Percentiles rank a stretch among this genome's conserved stretches.
Conservation (phyloP, 2,797 vertebrate species). For the Intellagama lesueurii region DNA sequence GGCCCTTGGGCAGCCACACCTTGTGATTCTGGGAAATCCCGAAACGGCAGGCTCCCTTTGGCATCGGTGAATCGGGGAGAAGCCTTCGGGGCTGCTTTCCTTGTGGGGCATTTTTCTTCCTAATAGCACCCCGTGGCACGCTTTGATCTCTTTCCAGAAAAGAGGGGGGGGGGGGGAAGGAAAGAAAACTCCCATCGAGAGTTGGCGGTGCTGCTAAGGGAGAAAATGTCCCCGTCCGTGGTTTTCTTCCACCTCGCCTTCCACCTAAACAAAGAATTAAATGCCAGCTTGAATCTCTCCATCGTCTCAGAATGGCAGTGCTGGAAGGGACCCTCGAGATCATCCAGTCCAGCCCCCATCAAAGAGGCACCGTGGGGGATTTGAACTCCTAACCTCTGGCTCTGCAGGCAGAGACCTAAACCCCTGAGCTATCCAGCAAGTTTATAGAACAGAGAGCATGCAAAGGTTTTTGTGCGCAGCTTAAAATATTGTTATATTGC, state of each 20-base stretch:
- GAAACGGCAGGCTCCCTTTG: neutral
- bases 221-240: no score
- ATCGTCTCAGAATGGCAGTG: no score
- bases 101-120: neutral
- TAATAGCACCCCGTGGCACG: neutral
- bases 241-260: neutral
- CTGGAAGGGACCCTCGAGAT: no score
- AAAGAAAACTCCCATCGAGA: neutral
- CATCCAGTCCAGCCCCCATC: no score
- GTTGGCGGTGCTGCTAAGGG: conserved; percentile 7
- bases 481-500: neutral
- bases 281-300: neutral
- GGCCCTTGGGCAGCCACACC: neutral
- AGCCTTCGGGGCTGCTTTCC: neutral
- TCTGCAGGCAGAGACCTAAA: no score
- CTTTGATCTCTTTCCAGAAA: conserved; percentile 36
- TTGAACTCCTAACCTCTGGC: no score
- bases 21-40: neutral
- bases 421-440: no score
- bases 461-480: neutral
- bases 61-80: neutral
- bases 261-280: conserved; percentile 31
- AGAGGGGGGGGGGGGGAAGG: neutral
- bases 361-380: no score
- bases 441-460: no score